These are phyloP conservation scores for Aplochiton taeniatus DNA, from an alignment of 2,797 vertebrate species.

Conservation along the genomic window DNA sequence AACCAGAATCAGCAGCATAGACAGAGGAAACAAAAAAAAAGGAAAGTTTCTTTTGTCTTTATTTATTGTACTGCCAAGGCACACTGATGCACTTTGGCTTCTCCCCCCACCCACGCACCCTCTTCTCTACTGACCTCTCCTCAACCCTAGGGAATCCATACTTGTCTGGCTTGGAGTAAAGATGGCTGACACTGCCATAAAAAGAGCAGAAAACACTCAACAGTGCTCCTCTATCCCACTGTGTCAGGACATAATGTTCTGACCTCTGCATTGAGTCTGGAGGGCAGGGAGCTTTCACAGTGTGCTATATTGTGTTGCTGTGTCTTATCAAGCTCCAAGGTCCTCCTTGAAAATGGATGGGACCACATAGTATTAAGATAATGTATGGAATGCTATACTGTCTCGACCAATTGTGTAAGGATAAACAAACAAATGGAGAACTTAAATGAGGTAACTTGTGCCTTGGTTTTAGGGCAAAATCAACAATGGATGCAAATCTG, in stretches of 20 bases:
- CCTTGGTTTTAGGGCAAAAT: too few relatives aligned
- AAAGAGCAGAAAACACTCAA: constrained; percentile 36
- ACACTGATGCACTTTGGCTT: constrained; percentile 29
- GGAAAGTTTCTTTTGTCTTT: too few relatives aligned
- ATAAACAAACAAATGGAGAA: too few relatives aligned
- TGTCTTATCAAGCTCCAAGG: constrained; percentile 20
- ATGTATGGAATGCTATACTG: too few relatives aligned
- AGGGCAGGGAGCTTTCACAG: constrained; percentile 43
- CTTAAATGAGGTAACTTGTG: too few relatives aligned
- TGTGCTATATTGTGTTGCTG: constrained; percentile 38
- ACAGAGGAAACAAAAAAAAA: not conserved
- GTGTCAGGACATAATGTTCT: constrained; percentile 30
- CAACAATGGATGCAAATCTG: too few relatives aligned
- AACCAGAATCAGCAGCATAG: constrained; percentile 29
- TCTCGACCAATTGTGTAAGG: too few relatives aligned
- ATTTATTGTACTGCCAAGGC: constrained; percentile 21
- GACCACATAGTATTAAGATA: too few relatives aligned
- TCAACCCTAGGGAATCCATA: constrained; percentile 21
- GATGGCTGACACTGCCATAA: constrained; percentile 34
- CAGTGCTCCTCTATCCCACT: constrained; percentile 30
- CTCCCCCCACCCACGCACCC: constrained; percentile 29
- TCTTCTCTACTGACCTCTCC: constrained; percentile 35
- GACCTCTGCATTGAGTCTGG: constrained; percentile 47
- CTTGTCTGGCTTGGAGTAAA: constrained; percentile 33
- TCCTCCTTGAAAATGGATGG: constrained; percentile 7